Evolutionary conservation across 1,140 invertebrate genomes (phyloP), one percentile per base, ranked within the genome.

Genomic region (Drosophila melanica): DNA sequence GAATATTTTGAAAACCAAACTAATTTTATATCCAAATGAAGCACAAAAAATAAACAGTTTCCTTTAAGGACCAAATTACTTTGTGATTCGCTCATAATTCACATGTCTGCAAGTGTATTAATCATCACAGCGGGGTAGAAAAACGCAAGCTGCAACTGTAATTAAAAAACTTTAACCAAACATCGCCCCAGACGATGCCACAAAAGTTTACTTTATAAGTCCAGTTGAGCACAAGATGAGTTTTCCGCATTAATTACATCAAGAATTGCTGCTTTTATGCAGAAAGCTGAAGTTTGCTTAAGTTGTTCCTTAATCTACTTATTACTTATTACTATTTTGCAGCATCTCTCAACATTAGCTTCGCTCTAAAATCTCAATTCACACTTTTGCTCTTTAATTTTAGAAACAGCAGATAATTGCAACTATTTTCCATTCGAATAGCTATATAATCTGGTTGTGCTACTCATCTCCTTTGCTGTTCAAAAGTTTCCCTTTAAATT

Each of bases 91-190:
- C 8, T 7, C 9, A 35, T 35, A 7, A 35, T 35, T 35, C 14
- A 8, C 16, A 54, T 14, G 0, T 27, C 5, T 23, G 12, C 18
- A 12, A 10, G 20, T 12, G 23, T 53, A 41, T 58, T 58, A 58
- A 42, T 58, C 39, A 16, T 33, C 8, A 3, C 9, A 5, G 30
- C 44, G 10, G 48, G 27, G 44, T 50, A 48, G 7, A 39, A 30
- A 14, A 16, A 42, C 39, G 42, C 48, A 44, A 71, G 51, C 51
- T 50, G 27, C 8, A 10, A 16, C 18, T 27, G 45, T 74, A 70
- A 75, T 69, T 77, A 66, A 65, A 75, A 69, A 77, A 75, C 65
- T 77, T 77, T 39, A 45, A 33, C 42, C 35, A 73, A 77, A 60
- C 64, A 74, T 20, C 35, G 6, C 39, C 10, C 53, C 18, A 65